phyloP scores from a whole-genome alignment of 2,888 invertebrate species.

The Orthonychiurus folsomi region DNA sequence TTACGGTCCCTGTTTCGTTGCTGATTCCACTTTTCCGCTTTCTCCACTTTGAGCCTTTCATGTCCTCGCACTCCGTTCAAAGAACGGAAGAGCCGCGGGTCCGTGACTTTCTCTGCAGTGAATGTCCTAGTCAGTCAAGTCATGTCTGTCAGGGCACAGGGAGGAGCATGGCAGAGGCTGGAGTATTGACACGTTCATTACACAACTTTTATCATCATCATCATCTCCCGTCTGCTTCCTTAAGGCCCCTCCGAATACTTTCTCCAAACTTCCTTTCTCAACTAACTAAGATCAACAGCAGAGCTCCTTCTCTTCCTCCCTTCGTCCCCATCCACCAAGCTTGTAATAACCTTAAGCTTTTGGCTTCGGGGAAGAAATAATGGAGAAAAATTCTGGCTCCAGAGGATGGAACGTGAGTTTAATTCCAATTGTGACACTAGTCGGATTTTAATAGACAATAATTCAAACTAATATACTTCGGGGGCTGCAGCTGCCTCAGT shows the following conservation, averaged over 20 bases:
- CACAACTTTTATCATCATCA: constrained; percentile 1
- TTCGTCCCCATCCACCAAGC: too few relatives aligned
- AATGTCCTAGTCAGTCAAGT: neutral
- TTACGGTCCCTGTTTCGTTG: too few relatives aligned
- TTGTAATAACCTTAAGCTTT: neutral
- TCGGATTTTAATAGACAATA: neutral
- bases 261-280: neutral
- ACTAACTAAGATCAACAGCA: neutral
- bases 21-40: neutral
- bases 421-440: neutral
- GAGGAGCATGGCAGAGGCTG: too few relatives aligned
- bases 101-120: neutral
- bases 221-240: neutral
- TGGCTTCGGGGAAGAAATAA: neutral
- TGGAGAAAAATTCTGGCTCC: neutral
- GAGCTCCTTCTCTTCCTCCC: too few relatives aligned
- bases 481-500: too few relatives aligned
- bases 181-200: constrained; percentile 1
- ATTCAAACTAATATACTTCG: constrained; percentile 1
- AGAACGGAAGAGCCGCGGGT: neutral
- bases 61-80: neutral
- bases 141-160: neutral
- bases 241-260: neutral
- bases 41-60: neutral
- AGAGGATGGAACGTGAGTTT: neutral